Percentiles rank a stretch among this genome's conserved stretches.
phyloP scores from a whole-genome alignment of 2,113 vertebrate genomes.

The Dinomys branickii region DNA sequence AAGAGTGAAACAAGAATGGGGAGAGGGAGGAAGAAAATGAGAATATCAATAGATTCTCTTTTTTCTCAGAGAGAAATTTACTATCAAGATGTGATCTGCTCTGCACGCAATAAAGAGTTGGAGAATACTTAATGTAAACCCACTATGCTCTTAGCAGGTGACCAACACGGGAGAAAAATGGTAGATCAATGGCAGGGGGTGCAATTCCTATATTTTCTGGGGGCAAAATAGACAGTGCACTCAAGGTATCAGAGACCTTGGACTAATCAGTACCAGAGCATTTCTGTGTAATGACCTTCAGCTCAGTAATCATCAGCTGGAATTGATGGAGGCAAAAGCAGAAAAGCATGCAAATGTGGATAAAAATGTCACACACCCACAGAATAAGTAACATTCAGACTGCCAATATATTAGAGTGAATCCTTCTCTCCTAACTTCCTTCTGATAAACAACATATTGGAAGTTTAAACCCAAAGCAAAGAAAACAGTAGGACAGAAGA shows the following conservation, averaged over 20 bases:
- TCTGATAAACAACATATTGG: not conserved
- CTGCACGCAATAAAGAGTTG: not conserved
- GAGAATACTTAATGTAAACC: not conserved
- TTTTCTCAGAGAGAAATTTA: not conserved
- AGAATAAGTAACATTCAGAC: not conserved
- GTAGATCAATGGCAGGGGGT: not conserved
- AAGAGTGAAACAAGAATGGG: slow-evolving; percentile 16
- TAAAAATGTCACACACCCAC: not conserved
- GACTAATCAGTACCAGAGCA: not conserved
- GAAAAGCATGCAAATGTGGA: not conserved
- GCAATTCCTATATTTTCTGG: not conserved
- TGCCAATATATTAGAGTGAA: not conserved
- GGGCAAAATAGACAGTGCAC: not conserved
- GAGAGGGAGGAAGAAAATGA: not conserved
- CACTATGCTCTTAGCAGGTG: not conserved
- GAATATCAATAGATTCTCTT: not conserved
- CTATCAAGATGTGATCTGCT: not conserved
- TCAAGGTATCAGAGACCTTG: not conserved
- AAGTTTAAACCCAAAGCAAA: not conserved
- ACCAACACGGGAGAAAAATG: not conserved
- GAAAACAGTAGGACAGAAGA: fast-evolving
- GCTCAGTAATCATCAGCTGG: not conserved
- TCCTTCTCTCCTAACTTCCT: not conserved
- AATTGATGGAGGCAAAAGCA: not conserved
- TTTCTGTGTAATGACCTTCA: not conserved